These are phyloP conservation scores for Andrena dorsata DNA, from an alignment of 2,888 invertebrate genomes.

Conservation along the genomic window DNA sequence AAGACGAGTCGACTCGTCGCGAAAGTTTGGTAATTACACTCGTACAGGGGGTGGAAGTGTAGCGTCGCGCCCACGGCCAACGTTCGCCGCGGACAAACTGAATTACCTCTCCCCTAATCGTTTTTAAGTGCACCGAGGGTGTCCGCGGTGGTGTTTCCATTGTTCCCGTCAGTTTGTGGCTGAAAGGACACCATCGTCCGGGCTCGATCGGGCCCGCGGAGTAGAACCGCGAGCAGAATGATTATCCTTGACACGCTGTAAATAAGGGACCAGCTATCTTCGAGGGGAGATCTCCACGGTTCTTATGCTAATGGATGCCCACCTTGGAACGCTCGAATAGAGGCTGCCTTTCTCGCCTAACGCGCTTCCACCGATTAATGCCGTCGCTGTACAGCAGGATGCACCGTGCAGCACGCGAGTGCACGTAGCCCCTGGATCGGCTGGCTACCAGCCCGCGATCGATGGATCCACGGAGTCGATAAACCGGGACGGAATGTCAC, in stretches of 20 bases:
- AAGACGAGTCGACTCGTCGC: neutral
- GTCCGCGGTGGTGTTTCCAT: neutral
- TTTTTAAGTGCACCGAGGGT: neutral
- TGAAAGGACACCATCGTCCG: neutral
- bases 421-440: conserved; percentile 32
- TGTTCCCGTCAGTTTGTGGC: neutral
- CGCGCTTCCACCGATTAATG: conserved; percentile 53
- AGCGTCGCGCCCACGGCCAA: neutral
- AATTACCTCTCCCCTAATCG: neutral
- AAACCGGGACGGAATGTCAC: conserved; percentile 43
- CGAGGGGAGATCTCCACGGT: conserved; percentile 60
- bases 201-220: conserved; percentile 11
- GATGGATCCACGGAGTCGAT: conserved; percentile 43
- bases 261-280: conserved; percentile 66
- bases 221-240: conserved; percentile 33
- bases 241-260: conserved; percentile 66
- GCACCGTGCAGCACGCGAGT: conserved; percentile 21
- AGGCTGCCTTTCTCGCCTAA: conserved; percentile 33
- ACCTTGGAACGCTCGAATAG: conserved; percentile 41
- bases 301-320: conserved; percentile 70
- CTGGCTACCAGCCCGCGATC: conserved; percentile 41
- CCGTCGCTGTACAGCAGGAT: conserved; percentile 35
- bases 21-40: conserved; percentile 4
- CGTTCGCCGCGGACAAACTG: neutral
- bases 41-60: neutral